These are phyloP conservation scores for Dolichomitus sp. DNA, from an alignment of 2,888 invertebrate genomes.

Conservation along the genomic window DNA sequence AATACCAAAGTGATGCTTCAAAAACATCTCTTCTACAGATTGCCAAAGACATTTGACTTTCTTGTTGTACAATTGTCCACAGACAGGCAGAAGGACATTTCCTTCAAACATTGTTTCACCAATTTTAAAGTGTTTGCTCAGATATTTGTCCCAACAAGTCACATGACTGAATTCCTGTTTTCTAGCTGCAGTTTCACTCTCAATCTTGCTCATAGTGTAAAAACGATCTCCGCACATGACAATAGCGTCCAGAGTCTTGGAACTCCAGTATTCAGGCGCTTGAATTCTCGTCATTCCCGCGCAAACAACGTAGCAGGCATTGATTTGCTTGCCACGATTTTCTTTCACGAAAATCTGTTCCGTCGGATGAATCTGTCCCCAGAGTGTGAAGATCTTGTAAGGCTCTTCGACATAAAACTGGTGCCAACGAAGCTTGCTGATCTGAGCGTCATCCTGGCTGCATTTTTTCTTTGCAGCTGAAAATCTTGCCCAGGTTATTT, in stretches of 20 bases:
- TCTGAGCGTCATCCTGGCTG: slow-evolving; percentile 19
- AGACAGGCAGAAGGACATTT: slow-evolving; percentile 70
- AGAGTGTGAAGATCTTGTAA: slow-evolving; percentile 90
- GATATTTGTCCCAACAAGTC: slow-evolving; percentile 68
- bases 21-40: slow-evolving; percentile 75
- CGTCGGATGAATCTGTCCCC: slow-evolving; percentile 90
- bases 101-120: slow-evolving; percentile 78
- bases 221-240: slow-evolving; percentile 81
- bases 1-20: slow-evolving; percentile 76
- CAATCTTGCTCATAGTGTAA: slow-evolving; percentile 75
- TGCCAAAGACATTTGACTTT: slow-evolving; percentile 74
- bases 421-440: slow-evolving; percentile 87
- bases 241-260: slow-evolving; percentile 78
- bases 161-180: slow-evolving; percentile 62
- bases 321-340: slow-evolving; percentile 89
- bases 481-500: slow-evolving; percentile 75
- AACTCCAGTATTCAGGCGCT: slow-evolving; percentile 82
- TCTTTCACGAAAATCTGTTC: slow-evolving; percentile 87
- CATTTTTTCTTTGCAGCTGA: slow-evolving; percentile 43
- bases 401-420: slow-evolving; percentile 91
- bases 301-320: slow-evolving; percentile 88
- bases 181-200: slow-evolving; percentile 62
- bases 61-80: slow-evolving; percentile 74
- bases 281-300: slow-evolving; percentile 81
- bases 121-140: slow-evolving; percentile 76